Evolutionary conservation across 2,113 vertebrate genomes (phyloP).

Genomic region (Origma solitaria): DNA sequence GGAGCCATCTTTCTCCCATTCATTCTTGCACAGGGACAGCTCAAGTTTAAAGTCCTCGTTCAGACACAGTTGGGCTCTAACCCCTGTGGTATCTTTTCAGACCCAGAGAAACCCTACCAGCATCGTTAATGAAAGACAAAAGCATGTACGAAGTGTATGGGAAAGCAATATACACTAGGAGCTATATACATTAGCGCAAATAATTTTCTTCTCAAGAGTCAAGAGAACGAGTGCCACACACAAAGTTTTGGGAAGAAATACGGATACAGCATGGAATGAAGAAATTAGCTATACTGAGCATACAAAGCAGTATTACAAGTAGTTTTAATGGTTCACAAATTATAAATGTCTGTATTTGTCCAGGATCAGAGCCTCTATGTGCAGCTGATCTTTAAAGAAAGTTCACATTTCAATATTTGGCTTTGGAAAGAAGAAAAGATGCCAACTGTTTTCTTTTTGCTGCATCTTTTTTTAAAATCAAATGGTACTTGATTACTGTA

Average conservation of each 20-base stretch:
- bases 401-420: neutral
- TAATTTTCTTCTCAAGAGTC: neutral
- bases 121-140: neutral
- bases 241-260: neutral
- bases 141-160: neutral
- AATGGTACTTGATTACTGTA: neutral
- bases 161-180: neutral
- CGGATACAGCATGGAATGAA: neutral
- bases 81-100: neutral
- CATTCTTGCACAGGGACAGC: constrained; percentile 18
- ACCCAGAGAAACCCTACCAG: neutral
- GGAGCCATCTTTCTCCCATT: constrained; percentile 38
- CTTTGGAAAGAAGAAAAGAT: neutral
- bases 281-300: neutral
- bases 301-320: neutral
- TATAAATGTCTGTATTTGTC: neutral
- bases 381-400: neutral
- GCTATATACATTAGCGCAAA: neutral
- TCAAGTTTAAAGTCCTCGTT: constrained; percentile 32
- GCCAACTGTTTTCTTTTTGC: neutral
- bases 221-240: neutral
- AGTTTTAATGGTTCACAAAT: neutral
- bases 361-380: neutral
- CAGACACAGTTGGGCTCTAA: neutral
- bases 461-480: neutral